Base-by-base conservation (phyloP, 2,888 invertebrate species). In the Atrina japonica region DNA sequence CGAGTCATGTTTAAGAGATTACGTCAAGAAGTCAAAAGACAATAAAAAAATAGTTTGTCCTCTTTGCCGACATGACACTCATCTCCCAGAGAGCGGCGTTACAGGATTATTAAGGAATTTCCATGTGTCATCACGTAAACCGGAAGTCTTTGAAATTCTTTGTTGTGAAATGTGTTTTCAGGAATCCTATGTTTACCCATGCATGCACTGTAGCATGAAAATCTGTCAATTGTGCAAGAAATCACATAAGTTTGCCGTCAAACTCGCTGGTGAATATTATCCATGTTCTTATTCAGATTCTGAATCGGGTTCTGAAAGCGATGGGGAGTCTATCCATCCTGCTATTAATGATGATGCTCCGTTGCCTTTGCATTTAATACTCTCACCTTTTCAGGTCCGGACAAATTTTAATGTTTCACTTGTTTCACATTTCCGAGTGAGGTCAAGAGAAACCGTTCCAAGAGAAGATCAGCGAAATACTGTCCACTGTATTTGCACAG, bases 321-420 rank as follows among this genome's bases (percentile, higher is more conserved):
- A 56, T n/a, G 40, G 40, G 14, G 21, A 56, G 7, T n/a, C 21
- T 3, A 9, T 16, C 14, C n/a, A n/a, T n/a, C 23, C 35, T 56
- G 18, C 23, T n/a, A 29, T n/a, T 25, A 35, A 55, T 11, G 56
- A 56, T 35, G 56, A 56, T 21, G 21, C 56, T 1, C 35, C 11
- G 11, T 21, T 40, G 11, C 56, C 56, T 21, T 21, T 56, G 14
- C 16, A 11, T 56, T 23, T 56, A 7, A 6, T 56, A 5, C 16
- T 56, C 14, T 56, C 56, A 7, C 40, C 40, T 56, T 40, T 16
- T 40, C 2, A 7, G 11, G 29, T 56, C 7, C 16, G 40, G 23
- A 56, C 56, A 2, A 35, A 56, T n/a, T 40, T 56, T 21, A 56
- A 35, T 40, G 56, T 14, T 27, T 23, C 23, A 41, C 30, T 56